phyloP scores from a whole-genome alignment of 2,888 invertebrate genomes.

The Volucella bombylans region DNA sequence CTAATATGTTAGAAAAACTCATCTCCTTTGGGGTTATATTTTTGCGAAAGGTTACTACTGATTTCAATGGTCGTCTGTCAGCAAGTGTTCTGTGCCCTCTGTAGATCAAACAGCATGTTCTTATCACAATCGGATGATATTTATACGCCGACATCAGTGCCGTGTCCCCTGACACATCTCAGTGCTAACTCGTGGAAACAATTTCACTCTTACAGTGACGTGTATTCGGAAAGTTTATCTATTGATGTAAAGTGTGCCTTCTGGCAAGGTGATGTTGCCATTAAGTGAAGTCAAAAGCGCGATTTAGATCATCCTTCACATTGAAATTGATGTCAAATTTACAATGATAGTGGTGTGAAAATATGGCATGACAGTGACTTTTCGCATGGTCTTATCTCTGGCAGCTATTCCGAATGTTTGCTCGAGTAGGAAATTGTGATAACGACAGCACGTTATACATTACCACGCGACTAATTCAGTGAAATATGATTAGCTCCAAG shows the following conservation, averaged over 20 bases:
- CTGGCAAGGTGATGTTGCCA: neutral
- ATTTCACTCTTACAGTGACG: neutral
- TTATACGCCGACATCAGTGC: conserved; percentile 6
- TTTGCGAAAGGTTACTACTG: neutral
- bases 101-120: conserved; percentile 8
- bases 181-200: neutral
- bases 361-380: conserved; percentile 12
- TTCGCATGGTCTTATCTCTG: conserved; percentile 1
- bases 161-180: neutral
- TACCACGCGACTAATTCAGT: conserved; percentile 4
- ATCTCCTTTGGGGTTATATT: neutral
- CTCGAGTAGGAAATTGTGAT: too few relatives aligned
- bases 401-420: neutral
- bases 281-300: neutral
- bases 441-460: neutral
- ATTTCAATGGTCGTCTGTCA: conserved; percentile 15
- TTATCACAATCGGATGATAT: conserved; percentile 44
- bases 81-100: conserved; percentile 8
- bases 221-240: neutral
- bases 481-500: too few relatives aligned
- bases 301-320: conserved; percentile 1
- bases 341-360: neutral
- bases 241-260: neutral
- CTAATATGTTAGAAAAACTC: neutral
- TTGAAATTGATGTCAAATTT: neutral